Percentiles rank a stretch among this genome's conserved stretches.
These are phyloP conservation scores for Penaeus indicus DNA, from an alignment of 1,140 invertebrate genomes.

Conservation along the genomic window DNA sequence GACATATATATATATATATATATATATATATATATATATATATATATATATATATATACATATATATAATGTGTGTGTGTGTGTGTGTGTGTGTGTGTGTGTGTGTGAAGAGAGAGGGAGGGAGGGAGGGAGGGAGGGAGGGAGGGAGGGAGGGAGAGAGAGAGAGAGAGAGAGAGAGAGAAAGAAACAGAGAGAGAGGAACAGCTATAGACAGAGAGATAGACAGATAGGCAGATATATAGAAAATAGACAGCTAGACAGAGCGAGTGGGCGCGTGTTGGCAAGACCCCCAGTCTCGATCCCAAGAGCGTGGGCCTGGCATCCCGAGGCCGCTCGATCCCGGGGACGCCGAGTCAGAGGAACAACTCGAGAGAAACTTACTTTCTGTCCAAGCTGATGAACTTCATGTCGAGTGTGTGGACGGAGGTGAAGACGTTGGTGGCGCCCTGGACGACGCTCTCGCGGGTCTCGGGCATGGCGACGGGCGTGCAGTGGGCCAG, in stretches of 20 bases:
- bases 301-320: no score
- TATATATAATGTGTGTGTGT: not conserved
- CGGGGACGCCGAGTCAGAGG: no score
- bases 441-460: slow-evolving; percentile 80
- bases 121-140: no score
- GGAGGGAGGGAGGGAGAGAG: no score
- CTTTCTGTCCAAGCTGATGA: slow-evolving; percentile 95
- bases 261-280: not conserved
- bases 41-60: slow-evolving; percentile 1
- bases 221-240: no score
- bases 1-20: slow-evolving; percentile 23
- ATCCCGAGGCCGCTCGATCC: no score
- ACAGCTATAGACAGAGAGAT: not conserved
- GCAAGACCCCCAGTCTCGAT: no score
- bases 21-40: slow-evolving; percentile 30
- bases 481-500: slow-evolving; percentile 97
- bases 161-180: not conserved
- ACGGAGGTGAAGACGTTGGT: slow-evolving; percentile 97
- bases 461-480: slow-evolving; percentile 96
- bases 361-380: slow-evolving; percentile 75
- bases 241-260: not conserved
- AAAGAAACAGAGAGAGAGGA: not conserved
- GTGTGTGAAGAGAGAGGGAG: no score
- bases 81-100: no score
- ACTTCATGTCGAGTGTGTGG: slow-evolving; percentile 98